Base-by-base conservation (phyloP, 2,888 invertebrate genomes). In the Chloromyia formosa region DNA sequence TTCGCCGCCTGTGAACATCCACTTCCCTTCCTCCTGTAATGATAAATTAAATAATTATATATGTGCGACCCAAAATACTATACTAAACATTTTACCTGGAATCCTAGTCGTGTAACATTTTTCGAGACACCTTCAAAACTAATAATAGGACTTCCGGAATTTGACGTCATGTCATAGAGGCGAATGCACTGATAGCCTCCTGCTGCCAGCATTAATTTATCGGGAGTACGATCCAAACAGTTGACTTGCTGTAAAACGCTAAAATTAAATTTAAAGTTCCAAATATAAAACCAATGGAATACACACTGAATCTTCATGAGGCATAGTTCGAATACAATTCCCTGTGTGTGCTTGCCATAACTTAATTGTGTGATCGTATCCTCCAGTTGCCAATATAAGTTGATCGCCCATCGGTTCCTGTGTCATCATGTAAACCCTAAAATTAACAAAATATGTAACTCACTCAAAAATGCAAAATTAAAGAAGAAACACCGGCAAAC, bases 1-100 rank as follows among this genome's bases (percentile, higher is more conserved):
- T 87, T 98, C 98, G 23, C 98, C 96, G 14, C 97, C 97, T 0
- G 97, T 96, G 84, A 92, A 99, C 97, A 99, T 98, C 97, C 98
- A 99, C 81, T 84, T 84, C 16, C 85, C 85, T 69, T 85, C 83
- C 77, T 85, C 85, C 77, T 78, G 42, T 10, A 73, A n/a, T n/a
- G n/a, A n/a, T n/a, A n/a, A n/a, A n/a, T n/a, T n/a, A n/a, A n/a
- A n/a, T n/a, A n/a, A n/a, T n/a, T n/a, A n/a, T n/a, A n/a, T n/a
- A n/a, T n/a, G n/a, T n/a, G n/a, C n/a, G n/a, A n/a, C n/a, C n/a
- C n/a, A n/a, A n/a, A n/a, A n/a, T n/a, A n/a, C n/a, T n/a, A n/a
- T n/a, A 9, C 2, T 60, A 45, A 22, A 16, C n/a, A 35, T 1
- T 12, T 74, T 80, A 89, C 90, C 82, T 91, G 91, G 84, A 96